phyloP scores from a whole-genome alignment of 2,888 invertebrate species.

The Cerceris ruficornis region DNA sequence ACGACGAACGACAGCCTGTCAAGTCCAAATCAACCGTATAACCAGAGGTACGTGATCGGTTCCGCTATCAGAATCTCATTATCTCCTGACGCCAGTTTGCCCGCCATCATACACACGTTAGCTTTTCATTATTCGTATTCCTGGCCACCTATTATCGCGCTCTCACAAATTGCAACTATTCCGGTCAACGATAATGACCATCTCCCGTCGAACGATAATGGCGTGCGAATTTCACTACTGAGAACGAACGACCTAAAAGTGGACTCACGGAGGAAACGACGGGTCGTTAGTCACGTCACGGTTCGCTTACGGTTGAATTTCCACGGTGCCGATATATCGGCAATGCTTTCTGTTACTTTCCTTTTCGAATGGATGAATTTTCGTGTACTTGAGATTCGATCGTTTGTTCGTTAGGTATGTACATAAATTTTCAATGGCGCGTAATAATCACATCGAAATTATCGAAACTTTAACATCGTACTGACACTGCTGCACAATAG shows the following conservation, averaged over 20 bases:
- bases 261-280: no score
- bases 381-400: not conserved
- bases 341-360: not conserved
- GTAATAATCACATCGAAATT: not conserved
- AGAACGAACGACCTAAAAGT: slow-evolving; percentile 25
- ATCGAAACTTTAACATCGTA: not conserved
- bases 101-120: slow-evolving; percentile 31
- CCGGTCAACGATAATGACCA: not conserved
- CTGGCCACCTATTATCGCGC: slow-evolving; percentile 11
- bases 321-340: not conserved
- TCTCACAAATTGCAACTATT: not conserved
- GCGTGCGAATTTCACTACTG: slow-evolving; percentile 49
- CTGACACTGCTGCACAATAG: slow-evolving; percentile 4
- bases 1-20: slow-evolving; percentile 88
- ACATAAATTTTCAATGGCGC: not conserved
- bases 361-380: not conserved
- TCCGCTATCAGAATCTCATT: slow-evolving; percentile 8
- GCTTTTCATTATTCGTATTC: slow-evolving; percentile 12
- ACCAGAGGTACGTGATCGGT: slow-evolving; percentile 83
- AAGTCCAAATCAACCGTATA: slow-evolving; percentile 86
- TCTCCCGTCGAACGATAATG: slow-evolving; percentile 16
- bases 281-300: no score
- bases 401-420: not conserved
- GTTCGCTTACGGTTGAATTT: no score
- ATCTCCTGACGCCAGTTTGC: slow-evolving; percentile 6